Percentiles rank a stretch among this genome's conserved stretches.
phyloP scores from a whole-genome alignment of 2,797 vertebrate species.

The Ispidina lecontei region DNA sequence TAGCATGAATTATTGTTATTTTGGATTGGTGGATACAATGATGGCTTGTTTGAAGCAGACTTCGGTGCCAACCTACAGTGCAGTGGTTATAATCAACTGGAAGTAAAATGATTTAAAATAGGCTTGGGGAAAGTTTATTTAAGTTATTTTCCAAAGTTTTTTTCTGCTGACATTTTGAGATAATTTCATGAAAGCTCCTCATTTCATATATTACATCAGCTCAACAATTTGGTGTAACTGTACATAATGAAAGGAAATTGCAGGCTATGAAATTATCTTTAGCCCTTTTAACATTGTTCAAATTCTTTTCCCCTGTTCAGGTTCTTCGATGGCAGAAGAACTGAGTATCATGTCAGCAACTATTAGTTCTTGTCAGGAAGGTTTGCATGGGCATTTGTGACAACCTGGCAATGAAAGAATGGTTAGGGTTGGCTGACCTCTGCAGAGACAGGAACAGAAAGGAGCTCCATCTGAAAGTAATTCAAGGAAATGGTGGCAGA shows the following conservation, averaged over 20 bases:
- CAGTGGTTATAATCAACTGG: slow-evolving; percentile 2
- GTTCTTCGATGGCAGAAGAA: slow-evolving; percentile 10
- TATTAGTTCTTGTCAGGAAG: slow-evolving; percentile 30
- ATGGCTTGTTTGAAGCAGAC: not conserved
- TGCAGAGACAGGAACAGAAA: not conserved
- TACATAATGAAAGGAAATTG: slow-evolving; percentile 56
- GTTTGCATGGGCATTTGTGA: slow-evolving; percentile 52
- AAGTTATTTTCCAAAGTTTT: not conserved
- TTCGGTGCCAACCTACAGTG: not conserved
- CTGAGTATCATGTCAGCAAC: slow-evolving; percentile 28
- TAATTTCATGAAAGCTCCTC: slow-evolving; percentile 18
- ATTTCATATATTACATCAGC: slow-evolving; percentile 7
- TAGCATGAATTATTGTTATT: not conserved
- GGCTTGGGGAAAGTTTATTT: not conserved
- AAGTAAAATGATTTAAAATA: slow-evolving; percentile 46
- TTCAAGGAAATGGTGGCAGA: not conserved
- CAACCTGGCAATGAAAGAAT: slow-evolving; percentile 43
- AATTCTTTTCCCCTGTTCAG: not conserved
- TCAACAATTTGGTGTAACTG: slow-evolving; percentile 45
- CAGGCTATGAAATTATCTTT: slow-evolving; percentile 27
- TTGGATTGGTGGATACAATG: not conserved
- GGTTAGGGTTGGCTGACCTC: not conserved
- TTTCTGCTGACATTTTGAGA: not conserved
- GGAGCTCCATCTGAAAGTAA: slow-evolving; percentile 17
- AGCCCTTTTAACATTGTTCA: slow-evolving; percentile 34